Evolutionary conservation across 2,888 invertebrate species (phyloP), one percentile per base, ranked within the genome.

Genomic region (Eristalis pertinax): DNA sequence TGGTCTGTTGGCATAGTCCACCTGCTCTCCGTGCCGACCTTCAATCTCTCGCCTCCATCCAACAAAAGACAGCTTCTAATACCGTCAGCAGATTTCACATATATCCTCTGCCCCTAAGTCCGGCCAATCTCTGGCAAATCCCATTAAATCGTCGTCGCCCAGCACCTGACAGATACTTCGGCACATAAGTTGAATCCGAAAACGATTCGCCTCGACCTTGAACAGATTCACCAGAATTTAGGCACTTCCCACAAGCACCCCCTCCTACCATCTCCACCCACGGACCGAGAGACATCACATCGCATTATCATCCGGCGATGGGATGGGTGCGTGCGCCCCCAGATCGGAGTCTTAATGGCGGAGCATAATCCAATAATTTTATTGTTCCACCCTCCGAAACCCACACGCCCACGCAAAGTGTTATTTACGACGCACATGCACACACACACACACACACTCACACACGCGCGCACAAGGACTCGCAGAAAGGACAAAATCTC

Each of bases 331-430:
- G 75, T 29, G 64, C 32, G 29, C n/a, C 43, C n/a, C 15, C 5
- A 43, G 19, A n/a, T 43, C 50, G 77, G 81, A 85, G 68, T 50
- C 24, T 19, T 79, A 72, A 83, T 79, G 75, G 78, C 78, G 65
- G 70, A 75, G 76, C 79, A 68, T 83, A 75, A 86, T 86, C 83
- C 78, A 83, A 83, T 83, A 87, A 83, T 64, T 83, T 87, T 87
- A 83, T 76, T 87, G 83, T 84, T 79, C 83, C 79, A 82, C 67
- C 82, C 73, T 38, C 56, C 13, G 26, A 13, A 29, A 11, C 13
- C 11, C 60, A 19, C 74, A 58, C 63, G 69, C 73, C 69, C 79
- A 41, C 64, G 62, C 69, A 78, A 78, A 82, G 83, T 70, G 82
- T 76, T 82, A 78, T 79, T 70, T 77, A 67, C 32, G 35, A 38